Evolutionary conservation across 2,888 invertebrate species (phyloP), one percentile per base, ranked within the genome.

Genomic region (Yponomeuta plumbellus): DNA sequence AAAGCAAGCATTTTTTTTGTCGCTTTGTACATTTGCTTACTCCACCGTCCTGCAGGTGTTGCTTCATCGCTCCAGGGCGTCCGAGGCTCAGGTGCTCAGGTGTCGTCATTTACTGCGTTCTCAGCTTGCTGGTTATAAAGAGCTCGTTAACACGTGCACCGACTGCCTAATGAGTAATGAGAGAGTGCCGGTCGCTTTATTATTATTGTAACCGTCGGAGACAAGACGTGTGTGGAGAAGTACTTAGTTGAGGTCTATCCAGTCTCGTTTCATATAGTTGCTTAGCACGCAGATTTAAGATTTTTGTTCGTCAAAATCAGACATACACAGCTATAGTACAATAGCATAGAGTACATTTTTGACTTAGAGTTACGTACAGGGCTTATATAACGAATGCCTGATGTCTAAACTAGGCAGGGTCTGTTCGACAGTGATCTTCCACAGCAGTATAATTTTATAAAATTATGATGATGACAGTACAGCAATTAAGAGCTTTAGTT

Each of bases 21-120:
- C n/a, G n/a, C n/a, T n/a, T n/a, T n/a, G n/a, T n/a, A n/a, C 21
- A 13, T 13, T 22, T 21, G 21, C 59, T 59, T 59, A 21, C 59
- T 59, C 13, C 59, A 23, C 11, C 59, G 23, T 13, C 5, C 59
- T 13, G 4, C 59, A 21, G 11, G 59, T 59, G 11, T 22, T 11
- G 59, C 59, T 59, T 59, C 59, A 23, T 22, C 13, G 22, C 23
- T 59, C 22, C 59, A 21, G 23, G 22, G 22, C 3, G 26, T 11
- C 39, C 34, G 11, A n/a, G 64, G 66, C 69, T 69, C 69, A 69
- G 69, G 69, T 69, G 66, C 69, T 69, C 69, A 69, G 69, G 69
- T 69, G 69, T 68, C 67, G 65, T 69, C 68, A 69, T 68, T 68
- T 68, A 68, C 69, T 65, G 69, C 65, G 66, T 68, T 64, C 69